These are phyloP conservation scores for Xestia xanthographa DNA, from an alignment of 2,888 invertebrate species.

Conservation along the genomic window DNA sequence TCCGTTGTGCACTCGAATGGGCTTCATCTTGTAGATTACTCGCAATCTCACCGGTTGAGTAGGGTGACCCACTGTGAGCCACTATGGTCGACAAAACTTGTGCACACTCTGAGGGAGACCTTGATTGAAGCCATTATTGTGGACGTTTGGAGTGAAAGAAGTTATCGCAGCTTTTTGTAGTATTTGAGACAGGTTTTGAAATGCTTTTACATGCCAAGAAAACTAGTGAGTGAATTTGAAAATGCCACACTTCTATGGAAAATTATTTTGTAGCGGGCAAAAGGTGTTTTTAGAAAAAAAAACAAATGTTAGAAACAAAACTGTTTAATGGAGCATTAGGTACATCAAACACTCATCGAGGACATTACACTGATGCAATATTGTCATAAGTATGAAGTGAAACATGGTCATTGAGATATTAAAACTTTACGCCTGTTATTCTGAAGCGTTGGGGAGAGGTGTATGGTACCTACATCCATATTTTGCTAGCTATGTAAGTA, in stretches of 20 bases:
- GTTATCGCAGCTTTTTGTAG: conserved; percentile 3
- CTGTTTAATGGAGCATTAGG: neutral
- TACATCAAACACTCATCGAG: neutral
- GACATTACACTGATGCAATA: neutral
- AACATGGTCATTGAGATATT: neutral
- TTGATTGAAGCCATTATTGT: conserved; percentile 21
- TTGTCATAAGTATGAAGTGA: neutral
- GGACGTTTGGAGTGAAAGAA: neutral
- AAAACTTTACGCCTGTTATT: neutral
- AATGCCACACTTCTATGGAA: neutral
- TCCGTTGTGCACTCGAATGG: conserved; percentile 25
- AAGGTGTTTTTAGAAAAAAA: neutral
- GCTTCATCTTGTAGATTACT: conserved; percentile 35
- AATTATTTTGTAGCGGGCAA: neutral
- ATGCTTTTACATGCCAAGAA: neutral
- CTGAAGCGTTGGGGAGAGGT: neutral
- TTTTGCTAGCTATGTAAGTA: neutral
- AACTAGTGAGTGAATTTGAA: neutral
- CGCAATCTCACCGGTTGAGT: conserved; percentile 33
- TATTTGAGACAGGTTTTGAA: neutral
- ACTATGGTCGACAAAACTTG: conserved; percentile 19
- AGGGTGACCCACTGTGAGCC: conserved; percentile 36
- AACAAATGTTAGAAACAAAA: neutral
- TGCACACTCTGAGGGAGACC: conserved; percentile 3
- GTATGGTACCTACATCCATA: neutral